Percentiles rank a stretch among this genome's conserved stretches.
Conservation (phyloP, 2,113 vertebrate genomes). For the Jaculus jaculus region DNA sequence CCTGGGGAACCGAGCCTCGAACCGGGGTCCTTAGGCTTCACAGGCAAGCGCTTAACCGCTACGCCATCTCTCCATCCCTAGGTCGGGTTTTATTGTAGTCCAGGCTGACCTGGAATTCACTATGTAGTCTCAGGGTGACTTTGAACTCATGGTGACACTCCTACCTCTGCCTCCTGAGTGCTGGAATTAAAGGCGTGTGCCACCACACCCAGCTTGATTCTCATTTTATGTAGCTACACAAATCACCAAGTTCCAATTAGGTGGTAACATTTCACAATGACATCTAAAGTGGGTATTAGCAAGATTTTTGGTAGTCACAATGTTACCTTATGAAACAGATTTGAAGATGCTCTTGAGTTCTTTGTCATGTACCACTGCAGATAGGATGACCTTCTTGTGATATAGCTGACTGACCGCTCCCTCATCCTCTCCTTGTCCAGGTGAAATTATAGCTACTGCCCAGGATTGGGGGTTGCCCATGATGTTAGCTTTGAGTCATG, state of each 20-base stretch:
- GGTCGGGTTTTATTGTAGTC: too few relatives aligned
- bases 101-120: too few relatives aligned
- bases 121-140: too few relatives aligned
- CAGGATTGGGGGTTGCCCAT: neutral
- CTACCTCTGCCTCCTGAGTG: too few relatives aligned
- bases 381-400: neutral
- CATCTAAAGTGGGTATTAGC: neutral
- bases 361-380: neutral
- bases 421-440: neutral
- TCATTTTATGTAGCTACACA: neutral
- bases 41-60: too few relatives aligned
- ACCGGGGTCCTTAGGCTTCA: too few relatives aligned
- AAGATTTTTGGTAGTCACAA: neutral
- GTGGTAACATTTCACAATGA: conserved; percentile 16
- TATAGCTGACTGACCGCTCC: neutral
- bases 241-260: neutral
- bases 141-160: too few relatives aligned
- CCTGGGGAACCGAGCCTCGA: too few relatives aligned
- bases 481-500: neutral
- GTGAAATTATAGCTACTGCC: neutral
- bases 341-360: neutral
- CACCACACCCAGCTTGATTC: too few relatives aligned
- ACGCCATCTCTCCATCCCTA: too few relatives aligned
- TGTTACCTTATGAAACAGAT: neutral
- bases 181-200: too few relatives aligned